Conservation (phyloP, 2,113 vertebrate genomes). For the Nibea albiflora region DNA sequence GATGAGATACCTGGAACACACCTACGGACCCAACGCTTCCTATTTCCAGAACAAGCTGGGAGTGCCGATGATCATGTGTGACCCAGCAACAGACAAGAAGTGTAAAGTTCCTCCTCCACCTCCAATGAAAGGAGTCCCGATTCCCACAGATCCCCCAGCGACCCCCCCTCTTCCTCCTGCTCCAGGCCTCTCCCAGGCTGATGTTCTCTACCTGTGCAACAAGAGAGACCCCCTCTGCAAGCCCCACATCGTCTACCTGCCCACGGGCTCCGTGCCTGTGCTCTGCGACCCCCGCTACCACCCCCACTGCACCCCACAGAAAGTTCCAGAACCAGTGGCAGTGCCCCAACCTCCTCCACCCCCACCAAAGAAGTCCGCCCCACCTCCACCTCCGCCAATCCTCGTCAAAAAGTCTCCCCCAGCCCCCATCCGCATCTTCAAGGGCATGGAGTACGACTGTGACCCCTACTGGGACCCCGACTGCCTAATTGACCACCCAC, state of each 20-base stretch:
- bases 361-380: conserved; percentile 57
- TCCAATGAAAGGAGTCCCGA: conserved; percentile 70
- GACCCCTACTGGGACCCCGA: conserved; percentile 88
- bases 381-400: conserved; percentile 57
- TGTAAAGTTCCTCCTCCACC: conserved; percentile 75
- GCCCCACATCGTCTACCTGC: conserved; percentile 87
- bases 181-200: conserved; percentile 76
- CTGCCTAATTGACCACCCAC: conserved; percentile 84
- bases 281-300: conserved; percentile 86
- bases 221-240: conserved; percentile 84
- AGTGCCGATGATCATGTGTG: conserved; percentile 74
- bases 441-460: conserved; percentile 85
- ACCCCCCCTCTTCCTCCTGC: conserved; percentile 45
- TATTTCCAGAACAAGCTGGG: conserved; percentile 84
- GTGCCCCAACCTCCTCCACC: conserved; percentile 54
- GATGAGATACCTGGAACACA: conserved; percentile 84
- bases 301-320: conserved; percentile 80
- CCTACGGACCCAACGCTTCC: conserved; percentile 83
- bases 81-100: conserved; percentile 81
- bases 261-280: conserved; percentile 78
- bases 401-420: conserved; percentile 68
- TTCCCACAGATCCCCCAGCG: conserved; percentile 21
- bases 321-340: conserved; percentile 49
- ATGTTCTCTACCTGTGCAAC: conserved; percentile 84
- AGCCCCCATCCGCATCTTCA: conserved; percentile 68